phyloP scores from a whole-genome alignment of 1,140 invertebrate genomes.

The Papilio helenus region DNA sequence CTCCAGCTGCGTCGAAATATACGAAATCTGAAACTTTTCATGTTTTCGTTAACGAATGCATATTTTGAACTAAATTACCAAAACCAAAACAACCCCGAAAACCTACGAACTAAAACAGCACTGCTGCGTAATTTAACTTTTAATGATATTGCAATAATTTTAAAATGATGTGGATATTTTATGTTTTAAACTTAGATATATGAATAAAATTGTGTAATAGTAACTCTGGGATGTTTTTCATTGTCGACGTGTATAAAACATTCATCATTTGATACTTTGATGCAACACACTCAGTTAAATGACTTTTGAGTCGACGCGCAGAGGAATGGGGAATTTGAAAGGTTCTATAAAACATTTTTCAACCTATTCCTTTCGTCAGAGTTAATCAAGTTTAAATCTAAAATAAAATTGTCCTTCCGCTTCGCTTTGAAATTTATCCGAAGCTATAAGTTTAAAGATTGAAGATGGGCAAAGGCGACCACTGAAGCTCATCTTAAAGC shows the following conservation, averaged over 20 bases:
- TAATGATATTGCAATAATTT: too few relatives aligned
- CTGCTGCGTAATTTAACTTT: too few relatives aligned
- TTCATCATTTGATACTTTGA: constrained; percentile 13
- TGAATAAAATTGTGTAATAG: neutral
- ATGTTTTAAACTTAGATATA: neutral
- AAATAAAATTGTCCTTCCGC: constrained; percentile 1
- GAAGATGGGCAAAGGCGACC: neutral
- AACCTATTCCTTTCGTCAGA: neutral
- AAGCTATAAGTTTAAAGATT: neutral
- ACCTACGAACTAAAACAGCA: too few relatives aligned
- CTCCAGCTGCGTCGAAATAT: neutral
- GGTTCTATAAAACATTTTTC: constrained; percentile 5
- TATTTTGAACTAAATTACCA: too few relatives aligned
- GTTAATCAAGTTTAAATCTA: constrained; percentile 10
- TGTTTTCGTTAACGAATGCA: too few relatives aligned
- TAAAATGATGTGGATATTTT: neutral
- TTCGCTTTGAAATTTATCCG: neutral
- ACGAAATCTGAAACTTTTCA: neutral
- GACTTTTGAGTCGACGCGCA: neutral
- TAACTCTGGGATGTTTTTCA: neutral
- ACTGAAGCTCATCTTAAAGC: neutral
- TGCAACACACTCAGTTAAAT: constrained; percentile 21
- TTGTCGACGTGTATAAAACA: constrained; percentile 12
- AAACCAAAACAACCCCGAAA: too few relatives aligned
- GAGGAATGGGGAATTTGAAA: neutral